A percentile compares a stretch with the other conserved stretches of the same genome.
phyloP scores from a whole-genome alignment of 92 coral and sea anemone genomes.

The Phenganax marumi region DNA sequence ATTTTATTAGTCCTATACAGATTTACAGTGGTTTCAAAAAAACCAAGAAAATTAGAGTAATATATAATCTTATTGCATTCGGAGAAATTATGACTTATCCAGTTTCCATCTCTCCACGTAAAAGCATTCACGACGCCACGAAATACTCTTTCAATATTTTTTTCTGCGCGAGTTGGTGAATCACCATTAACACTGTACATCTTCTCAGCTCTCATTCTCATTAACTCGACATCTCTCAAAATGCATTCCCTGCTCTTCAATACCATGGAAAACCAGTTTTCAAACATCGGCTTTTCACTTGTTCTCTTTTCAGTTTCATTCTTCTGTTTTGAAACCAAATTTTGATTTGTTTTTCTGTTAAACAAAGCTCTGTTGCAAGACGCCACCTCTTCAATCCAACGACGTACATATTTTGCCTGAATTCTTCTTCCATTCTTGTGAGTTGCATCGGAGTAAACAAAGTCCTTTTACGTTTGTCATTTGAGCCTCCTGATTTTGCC shows the following conservation, averaged over 20 bases:
- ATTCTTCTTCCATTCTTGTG: constrained; percentile 89
- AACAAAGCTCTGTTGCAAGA: constrained; percentile 81
- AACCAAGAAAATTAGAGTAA: no score
- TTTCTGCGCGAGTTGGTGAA: no score
- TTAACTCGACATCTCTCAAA: no score
- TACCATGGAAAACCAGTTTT: constrained; percentile 44
- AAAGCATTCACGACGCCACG: no score
- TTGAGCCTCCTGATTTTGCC: background rate
- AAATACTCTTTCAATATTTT: no score
- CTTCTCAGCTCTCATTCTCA: no score
- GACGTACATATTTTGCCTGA: constrained; percentile 91
- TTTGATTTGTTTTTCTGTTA: constrained; percentile 91
- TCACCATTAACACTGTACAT: no score
- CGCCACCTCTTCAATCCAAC: constrained; percentile 95
- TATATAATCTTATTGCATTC: no score
- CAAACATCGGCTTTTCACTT: constrained; percentile 32
- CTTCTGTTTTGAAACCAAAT: constrained; percentile 98
- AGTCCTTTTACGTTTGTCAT: constrained; percentile 80
- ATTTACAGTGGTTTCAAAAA: no score
- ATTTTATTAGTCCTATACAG: no score
- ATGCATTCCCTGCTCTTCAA: background rate
- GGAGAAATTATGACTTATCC: no score
- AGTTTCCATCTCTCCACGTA: no score
- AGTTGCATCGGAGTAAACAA: constrained; percentile 95
- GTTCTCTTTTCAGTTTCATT: constrained; percentile 93